Evolutionary conservation across 2,888 invertebrate species (phyloP).

Genomic region (Netelia fuscicornis): DNA sequence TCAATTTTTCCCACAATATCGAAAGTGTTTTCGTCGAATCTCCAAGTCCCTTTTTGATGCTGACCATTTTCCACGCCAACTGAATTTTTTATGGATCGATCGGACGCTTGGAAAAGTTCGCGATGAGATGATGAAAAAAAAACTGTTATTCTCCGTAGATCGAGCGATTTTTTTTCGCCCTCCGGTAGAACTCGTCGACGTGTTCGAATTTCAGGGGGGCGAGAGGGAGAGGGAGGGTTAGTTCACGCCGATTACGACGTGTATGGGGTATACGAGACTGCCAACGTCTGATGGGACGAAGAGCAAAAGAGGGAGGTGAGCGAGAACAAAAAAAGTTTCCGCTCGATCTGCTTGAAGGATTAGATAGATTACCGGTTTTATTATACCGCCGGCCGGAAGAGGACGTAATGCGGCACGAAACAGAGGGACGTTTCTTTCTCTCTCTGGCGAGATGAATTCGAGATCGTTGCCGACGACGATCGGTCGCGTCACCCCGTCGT

Average conservation of each 20-base stretch:
- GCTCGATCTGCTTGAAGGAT: constrained; percentile 81
- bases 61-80: constrained; percentile 62
- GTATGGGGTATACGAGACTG: constrained; percentile 66
- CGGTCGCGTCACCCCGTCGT: constrained; percentile 1
- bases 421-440: constrained; percentile 31
- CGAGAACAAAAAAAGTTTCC: constrained; percentile 76
- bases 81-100: constrained; percentile 68
- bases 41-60: constrained; percentile 72
- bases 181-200: constrained; percentile 60
- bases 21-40: constrained; percentile 73
- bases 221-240: constrained; percentile 63
- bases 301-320: constrained; percentile 43
- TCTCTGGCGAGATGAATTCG: constrained; percentile 27
- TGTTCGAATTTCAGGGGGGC: constrained; percentile 67
- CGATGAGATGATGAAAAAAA: constrained; percentile 54
- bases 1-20: constrained; percentile 66
- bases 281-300: constrained; percentile 38
- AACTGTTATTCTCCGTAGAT: constrained; percentile 64
- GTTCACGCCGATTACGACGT: constrained; percentile 76
- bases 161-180: constrained; percentile 60
- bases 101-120: constrained; percentile 42
- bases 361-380: constrained; percentile 82
- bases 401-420: constrained; percentile 53
- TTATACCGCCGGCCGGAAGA: constrained; percentile 70
- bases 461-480: constrained; percentile 36